Evolutionary conservation across 92 coral and sea anemone species (phyloP).

Genomic region (Parazoanthus swiftii): DNA sequence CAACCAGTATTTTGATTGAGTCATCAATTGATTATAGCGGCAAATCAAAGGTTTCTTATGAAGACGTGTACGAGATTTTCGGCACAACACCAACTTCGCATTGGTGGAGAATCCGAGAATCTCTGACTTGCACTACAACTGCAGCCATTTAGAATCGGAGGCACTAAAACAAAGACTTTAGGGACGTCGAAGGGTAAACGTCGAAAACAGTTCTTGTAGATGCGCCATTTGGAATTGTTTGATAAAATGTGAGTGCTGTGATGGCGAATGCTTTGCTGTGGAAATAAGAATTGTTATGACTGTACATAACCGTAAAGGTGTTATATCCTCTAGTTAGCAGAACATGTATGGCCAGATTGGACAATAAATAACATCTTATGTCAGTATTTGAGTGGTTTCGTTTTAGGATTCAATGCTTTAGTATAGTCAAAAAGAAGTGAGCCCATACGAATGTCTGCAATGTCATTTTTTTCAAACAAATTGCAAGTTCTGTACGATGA

Average conservation of each 20-base stretch:
- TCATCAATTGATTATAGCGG: too few relatives aligned
- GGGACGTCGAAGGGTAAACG: background rate
- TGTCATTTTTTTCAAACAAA: too few relatives aligned
- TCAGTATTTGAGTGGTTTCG: background rate
- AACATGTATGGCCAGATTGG: constrained; percentile 12
- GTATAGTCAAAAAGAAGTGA: too few relatives aligned
- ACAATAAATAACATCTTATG: constrained; percentile 27
- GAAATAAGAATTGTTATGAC: background rate
- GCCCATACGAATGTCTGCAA: too few relatives aligned
- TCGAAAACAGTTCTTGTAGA: too few relatives aligned
- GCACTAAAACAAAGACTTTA: background rate
- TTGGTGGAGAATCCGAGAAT: too few relatives aligned
- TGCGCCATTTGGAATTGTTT: background rate
- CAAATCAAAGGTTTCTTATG: too few relatives aligned
- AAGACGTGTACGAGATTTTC: too few relatives aligned
- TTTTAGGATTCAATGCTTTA: too few relatives aligned
- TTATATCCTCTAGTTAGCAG: background rate
- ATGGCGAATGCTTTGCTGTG: background rate
- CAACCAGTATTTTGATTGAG: too few relatives aligned
- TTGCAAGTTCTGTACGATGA: too few relatives aligned
- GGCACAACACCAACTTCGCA: too few relatives aligned
- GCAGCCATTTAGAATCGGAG: background rate
- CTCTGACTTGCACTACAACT: background rate
- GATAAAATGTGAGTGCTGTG: background rate
- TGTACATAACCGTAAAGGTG: background rate